Percentiles rank a stretch among this genome's conserved stretches.
Conservation (phyloP, 2,797 vertebrate genomes). For the Ficedula albicollis region DNA sequence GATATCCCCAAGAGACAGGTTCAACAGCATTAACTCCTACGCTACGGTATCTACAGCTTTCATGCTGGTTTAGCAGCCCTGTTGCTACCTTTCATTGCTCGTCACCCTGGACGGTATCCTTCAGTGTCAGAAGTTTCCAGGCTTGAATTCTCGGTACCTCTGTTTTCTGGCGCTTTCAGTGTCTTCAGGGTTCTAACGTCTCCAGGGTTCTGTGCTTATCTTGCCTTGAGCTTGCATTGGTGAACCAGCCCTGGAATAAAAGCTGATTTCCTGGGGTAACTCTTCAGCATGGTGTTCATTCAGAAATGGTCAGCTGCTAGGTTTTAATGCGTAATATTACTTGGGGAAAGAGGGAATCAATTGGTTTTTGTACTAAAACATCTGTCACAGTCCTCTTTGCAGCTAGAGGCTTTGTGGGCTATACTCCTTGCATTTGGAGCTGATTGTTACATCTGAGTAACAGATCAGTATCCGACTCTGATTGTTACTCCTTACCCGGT, state of each 20-base stretch:
- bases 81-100: accelerated
- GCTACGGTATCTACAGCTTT: not conserved
- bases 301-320: not conserved
- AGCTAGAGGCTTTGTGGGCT: not conserved
- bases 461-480: too few relatives aligned
- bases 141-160: not conserved
- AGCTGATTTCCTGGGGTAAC: not conserved
- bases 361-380: not conserved
- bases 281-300: accelerated
- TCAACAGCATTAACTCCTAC: accelerated
- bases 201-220: accelerated
- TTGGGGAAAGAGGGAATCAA: not conserved
- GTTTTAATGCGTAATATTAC: not conserved
- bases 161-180: not conserved
- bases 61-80: not conserved
- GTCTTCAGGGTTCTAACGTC: accelerated
- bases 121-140: too few relatives aligned
- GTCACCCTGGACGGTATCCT: too few relatives aligned
- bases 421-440: not conserved
- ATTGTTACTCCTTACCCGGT: not conserved
- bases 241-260: not conserved
- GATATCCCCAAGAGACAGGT: accelerated
- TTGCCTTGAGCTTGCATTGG: not conserved
- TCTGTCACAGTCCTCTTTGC: not conserved
- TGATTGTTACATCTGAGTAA: not conserved